phyloP scores from a whole-genome alignment of 2,113 vertebrate genomes.

The Ariopsis seemanni region DNA sequence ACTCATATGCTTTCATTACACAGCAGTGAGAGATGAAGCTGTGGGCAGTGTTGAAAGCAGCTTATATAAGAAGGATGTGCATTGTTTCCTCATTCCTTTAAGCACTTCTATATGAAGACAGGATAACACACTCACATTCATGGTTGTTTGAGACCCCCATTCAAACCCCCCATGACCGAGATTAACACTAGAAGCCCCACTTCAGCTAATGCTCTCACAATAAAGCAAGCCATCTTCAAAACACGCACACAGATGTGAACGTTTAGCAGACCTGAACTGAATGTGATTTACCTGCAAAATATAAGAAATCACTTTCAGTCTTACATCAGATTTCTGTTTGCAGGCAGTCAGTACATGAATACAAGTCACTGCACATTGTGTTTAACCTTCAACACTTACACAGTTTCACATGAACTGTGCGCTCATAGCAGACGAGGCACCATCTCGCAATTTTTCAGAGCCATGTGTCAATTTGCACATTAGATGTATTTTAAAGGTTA shows the following conservation, averaged over 20 bases:
- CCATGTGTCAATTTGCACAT: not conserved
- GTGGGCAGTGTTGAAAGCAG: slow-evolving; percentile 55
- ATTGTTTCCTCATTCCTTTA: slow-evolving; percentile 57
- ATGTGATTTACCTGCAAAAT: slow-evolving; percentile 5
- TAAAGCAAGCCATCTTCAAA: slow-evolving; percentile 12
- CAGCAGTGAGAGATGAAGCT: slow-evolving; percentile 56
- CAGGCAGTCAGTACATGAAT: not conserved
- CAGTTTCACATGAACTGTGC: not conserved
- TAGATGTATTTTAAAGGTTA: not conserved
- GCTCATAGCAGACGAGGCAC: not conserved
- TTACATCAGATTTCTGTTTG: slow-evolving; percentile 2
- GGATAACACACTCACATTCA: slow-evolving; percentile 35
- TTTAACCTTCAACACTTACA: not conserved
- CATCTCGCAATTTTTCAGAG: not conserved
- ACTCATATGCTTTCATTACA: slow-evolving; percentile 42
- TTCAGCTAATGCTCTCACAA: slow-evolving; percentile 19
- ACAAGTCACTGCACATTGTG: not conserved
- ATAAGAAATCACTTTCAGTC: not conserved
- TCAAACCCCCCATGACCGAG: not conserved
- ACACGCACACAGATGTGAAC: not conserved
- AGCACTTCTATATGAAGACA: slow-evolving; percentile 49
- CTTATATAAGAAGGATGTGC: slow-evolving; percentile 65
- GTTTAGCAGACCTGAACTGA: not conserved
- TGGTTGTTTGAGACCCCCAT: slow-evolving; percentile 6
- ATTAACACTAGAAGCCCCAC: slow-evolving; percentile 33